Conservation (phyloP, 1,140 invertebrate genomes). For the Drosophila triauraria region DNA sequence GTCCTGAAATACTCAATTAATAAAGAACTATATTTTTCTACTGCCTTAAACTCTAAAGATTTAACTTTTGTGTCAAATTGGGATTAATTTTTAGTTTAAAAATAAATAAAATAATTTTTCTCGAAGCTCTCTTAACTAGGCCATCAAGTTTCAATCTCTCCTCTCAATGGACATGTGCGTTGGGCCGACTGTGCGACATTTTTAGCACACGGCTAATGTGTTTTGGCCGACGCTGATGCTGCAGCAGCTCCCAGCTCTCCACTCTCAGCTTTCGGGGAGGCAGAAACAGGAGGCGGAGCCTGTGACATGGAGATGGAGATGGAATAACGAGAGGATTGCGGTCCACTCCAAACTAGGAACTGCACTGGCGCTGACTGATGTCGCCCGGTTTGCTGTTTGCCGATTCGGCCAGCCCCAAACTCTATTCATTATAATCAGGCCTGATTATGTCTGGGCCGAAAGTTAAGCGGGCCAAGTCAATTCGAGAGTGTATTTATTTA, state of each 20-base stretch:
- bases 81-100: too few relatives aligned
- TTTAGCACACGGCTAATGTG: constrained; percentile 75
- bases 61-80: neutral
- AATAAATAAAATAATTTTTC: too few relatives aligned
- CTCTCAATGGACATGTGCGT: constrained; percentile 25
- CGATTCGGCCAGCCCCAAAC: constrained; percentile 39
- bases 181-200: constrained; percentile 61
- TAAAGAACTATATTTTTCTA: neutral
- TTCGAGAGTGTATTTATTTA: constrained; percentile 70
- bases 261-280: constrained; percentile 14
- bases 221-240: constrained; percentile 55
- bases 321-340: constrained; percentile 30
- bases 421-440: constrained; percentile 71
- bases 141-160: neutral
- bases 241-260: constrained; percentile 19
- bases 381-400: constrained; percentile 29
- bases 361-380: constrained; percentile 47
- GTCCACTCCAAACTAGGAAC: constrained; percentile 13
- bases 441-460: constrained; percentile 65
- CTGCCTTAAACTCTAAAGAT: neutral
- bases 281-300: constrained; percentile 16
- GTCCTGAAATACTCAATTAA: too few relatives aligned
- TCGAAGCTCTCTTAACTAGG: neutral
- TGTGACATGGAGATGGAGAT: constrained; percentile 10
- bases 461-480: constrained; percentile 65